Conservation (phyloP, 2,797 vertebrate species). For the Prunella strophiata region DNA sequence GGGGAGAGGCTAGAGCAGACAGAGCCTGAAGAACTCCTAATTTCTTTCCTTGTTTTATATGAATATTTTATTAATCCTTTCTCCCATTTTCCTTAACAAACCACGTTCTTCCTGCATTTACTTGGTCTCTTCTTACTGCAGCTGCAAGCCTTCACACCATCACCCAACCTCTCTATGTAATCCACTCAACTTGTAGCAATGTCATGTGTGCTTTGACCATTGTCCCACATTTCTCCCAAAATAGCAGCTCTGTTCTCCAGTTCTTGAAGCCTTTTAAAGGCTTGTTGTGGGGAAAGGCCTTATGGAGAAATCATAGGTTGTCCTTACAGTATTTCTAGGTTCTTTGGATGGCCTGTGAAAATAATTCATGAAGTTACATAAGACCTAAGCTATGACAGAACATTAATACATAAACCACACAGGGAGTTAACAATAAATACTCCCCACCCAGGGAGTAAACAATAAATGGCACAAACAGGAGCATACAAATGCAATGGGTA, state of each 20-base stretch:
- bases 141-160: neutral
- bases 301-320: neutral
- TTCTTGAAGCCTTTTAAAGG: neutral
- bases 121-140: neutral
- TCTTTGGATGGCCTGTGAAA: neutral
- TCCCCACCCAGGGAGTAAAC: neutral
- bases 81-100: neutral
- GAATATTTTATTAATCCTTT: neutral
- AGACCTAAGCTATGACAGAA: neutral
- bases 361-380: neutral
- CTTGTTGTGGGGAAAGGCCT: neutral
- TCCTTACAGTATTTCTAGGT: neutral
- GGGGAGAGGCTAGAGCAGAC: neutral
- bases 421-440: no score
- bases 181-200: neutral
- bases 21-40: neutral
- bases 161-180: rapidly evolving
- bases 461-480: neutral
- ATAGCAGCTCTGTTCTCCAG: neutral
- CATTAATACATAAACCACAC: neutral
- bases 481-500: neutral
- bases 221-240: neutral
- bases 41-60: neutral
- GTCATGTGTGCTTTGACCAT: neutral
- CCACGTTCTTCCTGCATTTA: neutral